Evolutionary conservation across 2,888 invertebrate genomes (phyloP), one percentile per base, ranked within the genome.

Genomic region (Sinelater perroti): DNA sequence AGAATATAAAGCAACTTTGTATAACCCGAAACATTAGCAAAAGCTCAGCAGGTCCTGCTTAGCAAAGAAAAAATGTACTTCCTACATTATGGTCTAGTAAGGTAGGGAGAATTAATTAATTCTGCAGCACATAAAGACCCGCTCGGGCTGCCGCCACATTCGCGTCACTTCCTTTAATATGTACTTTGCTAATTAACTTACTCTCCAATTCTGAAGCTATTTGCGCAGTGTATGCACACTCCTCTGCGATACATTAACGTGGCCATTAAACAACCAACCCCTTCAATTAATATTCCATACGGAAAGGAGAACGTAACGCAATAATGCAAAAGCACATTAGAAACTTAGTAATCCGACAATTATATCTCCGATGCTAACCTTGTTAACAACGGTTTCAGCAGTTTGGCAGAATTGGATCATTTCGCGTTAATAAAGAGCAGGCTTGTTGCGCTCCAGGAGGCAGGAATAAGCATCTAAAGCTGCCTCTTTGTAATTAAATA

Each of bases 281-380:
- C 11, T 40, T 40, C 38, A 40, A 40, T 40, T 40, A 40, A 40
- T 40, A 40, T 40, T 40, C 38, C 38, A 40, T 40, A 40, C 38
- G 38, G 38, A 40, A 44, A 33, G 47, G 33, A 21, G 28, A 49
- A 49, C 17, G 38, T 36, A 36, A 49, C 36, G 26, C 36, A 26
- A 49, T 49, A 49, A 49, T 49, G 49, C 31, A 24, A 28, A 35
- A 40, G 42, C 40, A 51, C 42, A 42, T 42, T 42, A 51, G 40
- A 40, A 51, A 40, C 42, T 51, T 51, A 31, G 21, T 51, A 51
- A 51, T 51, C 40, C 42, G 31, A 42, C 30, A 30, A 42, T 51
- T 40, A 51, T 33, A 30, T 40, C 31, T 51, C 40, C 26, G 28
- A 50, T 50, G 38, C 36, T 38, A 51, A 51, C 51, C 42, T 51